Base-by-base conservation (phyloP, 2,113 vertebrate species). In the Hiodon alosoides region DNA sequence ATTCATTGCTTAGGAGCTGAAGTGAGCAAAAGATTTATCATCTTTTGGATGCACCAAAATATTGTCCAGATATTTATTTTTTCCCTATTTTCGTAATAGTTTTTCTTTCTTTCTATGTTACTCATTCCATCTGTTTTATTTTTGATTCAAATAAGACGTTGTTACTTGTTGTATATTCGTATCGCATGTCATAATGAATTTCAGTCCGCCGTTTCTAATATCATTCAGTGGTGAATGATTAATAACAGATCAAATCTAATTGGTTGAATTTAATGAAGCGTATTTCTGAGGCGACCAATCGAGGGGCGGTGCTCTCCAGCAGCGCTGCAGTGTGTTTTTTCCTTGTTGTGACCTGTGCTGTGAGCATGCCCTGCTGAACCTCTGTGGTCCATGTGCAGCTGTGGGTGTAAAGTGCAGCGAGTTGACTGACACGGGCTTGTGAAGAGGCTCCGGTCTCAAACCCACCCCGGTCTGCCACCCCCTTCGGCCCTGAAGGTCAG, bases 401-500 rank as follows among this genome's bases (percentile, higher is more conserved):
- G 46, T 74, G 77, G 57, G 53, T 80, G 75, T 77, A 67, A 75
- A 77, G 73, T 67, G 68, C 13, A 71, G 54, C 13, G 7, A 70
- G 59, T 16, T 73, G 17, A 70, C 77, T 11, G 53, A 31, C 31
- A 31, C 31, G 31, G 53, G 67, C 68, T 11, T 52, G 66, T n/a
- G 17, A 67, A 17, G 61, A 9, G 14, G 52, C 64, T 46, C 79
- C 75, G 54, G 59, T 60, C 58, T 51, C 54, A 53, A 57, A 54
- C 55, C 16, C 61, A 7, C 53, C 69, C 17, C 48, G 62, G 64
- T 61, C 60, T 70, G 17, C 52, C 68, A 52, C 69, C 57, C 17
- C 47, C 48, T 58, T 58, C 75, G 76, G 80, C 67, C 78, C 77
- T 87, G 87, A 89, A 89, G 86, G 89, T 89, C 87, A 87, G 80